Evolutionary conservation across 2,113 vertebrate genomes (phyloP).

Genomic region (Numenius arquata): DNA sequence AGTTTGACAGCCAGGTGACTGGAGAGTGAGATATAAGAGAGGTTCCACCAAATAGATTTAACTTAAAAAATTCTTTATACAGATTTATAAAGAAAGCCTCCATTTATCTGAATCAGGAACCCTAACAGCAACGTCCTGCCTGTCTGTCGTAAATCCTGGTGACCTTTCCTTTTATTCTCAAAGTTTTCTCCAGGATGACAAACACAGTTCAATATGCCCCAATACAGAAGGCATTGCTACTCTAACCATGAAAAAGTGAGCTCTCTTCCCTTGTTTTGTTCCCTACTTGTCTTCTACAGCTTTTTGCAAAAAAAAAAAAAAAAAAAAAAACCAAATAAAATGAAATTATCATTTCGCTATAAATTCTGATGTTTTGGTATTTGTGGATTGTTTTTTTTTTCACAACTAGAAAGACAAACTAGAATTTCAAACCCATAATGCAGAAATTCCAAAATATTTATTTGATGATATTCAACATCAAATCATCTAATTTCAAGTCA

Average conservation of each 20-base stretch:
- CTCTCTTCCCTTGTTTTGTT: background rate
- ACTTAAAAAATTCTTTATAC: background rate
- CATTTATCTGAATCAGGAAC: background rate
- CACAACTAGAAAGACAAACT: background rate
- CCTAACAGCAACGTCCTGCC: background rate
- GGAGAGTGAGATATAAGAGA: background rate
- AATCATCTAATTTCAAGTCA: background rate
- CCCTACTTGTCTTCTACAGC: background rate
- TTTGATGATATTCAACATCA: background rate
- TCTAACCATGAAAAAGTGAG: background rate
- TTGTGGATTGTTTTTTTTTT: background rate
- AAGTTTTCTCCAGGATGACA: background rate
- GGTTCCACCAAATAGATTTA: background rate
- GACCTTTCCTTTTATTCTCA: background rate
- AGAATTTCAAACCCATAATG: background rate
- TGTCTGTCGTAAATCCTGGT: background rate
- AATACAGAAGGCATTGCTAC: background rate
- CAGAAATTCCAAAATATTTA: background rate
- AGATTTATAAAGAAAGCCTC: background rate
- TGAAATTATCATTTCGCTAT: rapidly evolving
- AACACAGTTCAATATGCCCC: background rate
- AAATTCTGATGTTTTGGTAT: background rate
- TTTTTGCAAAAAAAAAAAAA: background rate
- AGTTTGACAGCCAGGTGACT: background rate
- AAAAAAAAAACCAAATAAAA: background rate